Evolutionary conservation across 2,888 invertebrate genomes (phyloP).

Genomic region (Antheraea yamamai): DNA sequence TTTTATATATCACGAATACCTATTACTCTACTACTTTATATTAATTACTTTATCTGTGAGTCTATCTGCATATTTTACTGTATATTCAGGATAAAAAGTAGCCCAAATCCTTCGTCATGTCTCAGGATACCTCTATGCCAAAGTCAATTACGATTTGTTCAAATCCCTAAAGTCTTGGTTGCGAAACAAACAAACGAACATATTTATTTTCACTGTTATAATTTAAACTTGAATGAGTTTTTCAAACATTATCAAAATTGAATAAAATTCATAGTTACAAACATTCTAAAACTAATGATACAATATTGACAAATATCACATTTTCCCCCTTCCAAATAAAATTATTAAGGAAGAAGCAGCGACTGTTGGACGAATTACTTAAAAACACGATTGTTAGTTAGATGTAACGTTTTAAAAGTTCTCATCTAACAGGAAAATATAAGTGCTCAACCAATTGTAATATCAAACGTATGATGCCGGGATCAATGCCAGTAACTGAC

Average conservation of each 20-base stretch:
- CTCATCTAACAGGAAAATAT: conserved; percentile 9
- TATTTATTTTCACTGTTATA: no score
- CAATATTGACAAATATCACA: neutral
- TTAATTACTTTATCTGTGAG: no score
- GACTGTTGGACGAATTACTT: no score
- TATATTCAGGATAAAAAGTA: no score
- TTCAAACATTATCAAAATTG: neutral
- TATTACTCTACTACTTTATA: no score
- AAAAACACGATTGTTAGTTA: neutral
- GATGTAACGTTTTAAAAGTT: neutral
- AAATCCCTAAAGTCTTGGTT: no score
- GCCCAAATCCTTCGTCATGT: no score
- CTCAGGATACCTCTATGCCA: no score
- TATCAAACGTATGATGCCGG: conserved; percentile 35
- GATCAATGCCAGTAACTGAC: conserved; percentile 61
- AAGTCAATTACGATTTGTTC: no score
- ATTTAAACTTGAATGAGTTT: neutral
- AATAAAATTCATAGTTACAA: neutral
- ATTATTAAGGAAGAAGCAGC: neutral
- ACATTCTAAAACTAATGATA: neutral
- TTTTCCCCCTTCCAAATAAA: neutral
- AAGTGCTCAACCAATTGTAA: conserved; percentile 23
- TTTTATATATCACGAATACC: neutral
- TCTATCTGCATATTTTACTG: no score
- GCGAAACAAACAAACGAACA: no score